Evolutionary conservation across 2,888 invertebrate species (phyloP), one percentile per base, ranked within the genome.

Genomic region (Steinernema hermaphroditum): DNA sequence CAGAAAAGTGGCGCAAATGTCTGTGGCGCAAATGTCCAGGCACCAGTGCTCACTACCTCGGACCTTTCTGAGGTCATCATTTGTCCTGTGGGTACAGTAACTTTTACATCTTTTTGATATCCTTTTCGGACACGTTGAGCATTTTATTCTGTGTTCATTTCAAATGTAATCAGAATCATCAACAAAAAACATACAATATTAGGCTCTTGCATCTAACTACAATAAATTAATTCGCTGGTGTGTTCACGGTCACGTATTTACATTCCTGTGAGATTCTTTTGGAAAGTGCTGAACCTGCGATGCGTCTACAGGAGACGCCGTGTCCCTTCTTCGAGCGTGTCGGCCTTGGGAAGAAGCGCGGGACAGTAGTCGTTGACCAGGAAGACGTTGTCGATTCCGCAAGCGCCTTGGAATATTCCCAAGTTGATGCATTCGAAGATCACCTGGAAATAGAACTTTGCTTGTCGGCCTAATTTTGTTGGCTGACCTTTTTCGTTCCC

Each of bases 371-470:
- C 54, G 43, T 77, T 74, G 27, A 75, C 71, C 24, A 83, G 74
- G 34, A 78, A 78, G n/a, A 83, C 75, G 54, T 83, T 80, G 72
- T 85, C 84, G 9, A 85, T 41, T 14, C 84, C 85, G 72, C 85
- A 85, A 0, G 82, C 83, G 8, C 84, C 85, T 57, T 81, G 78
- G 73, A 77, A 80, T 16, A 68, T 69, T 14, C 84, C 83, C 22
- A 74, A 71, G 70, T 83, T 84, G 2, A 80, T 76, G 70, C 85
- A 85, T 74, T 85, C 84, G 74, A 84, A 85, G 1, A 83, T 80
- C 34, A 85, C 70, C 83, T 85, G 79, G 8, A 81, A 75, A 69
- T 2, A 68, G n/a, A 68, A 32, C 16, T 41, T 16, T 14, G 54
- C 22, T 22, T 9, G 69, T 74, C 72, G 16, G 29, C 34, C 0